Evolutionary conservation across 2,113 vertebrate species (phyloP).

Genomic region (Prietella phreatophila): DNA sequence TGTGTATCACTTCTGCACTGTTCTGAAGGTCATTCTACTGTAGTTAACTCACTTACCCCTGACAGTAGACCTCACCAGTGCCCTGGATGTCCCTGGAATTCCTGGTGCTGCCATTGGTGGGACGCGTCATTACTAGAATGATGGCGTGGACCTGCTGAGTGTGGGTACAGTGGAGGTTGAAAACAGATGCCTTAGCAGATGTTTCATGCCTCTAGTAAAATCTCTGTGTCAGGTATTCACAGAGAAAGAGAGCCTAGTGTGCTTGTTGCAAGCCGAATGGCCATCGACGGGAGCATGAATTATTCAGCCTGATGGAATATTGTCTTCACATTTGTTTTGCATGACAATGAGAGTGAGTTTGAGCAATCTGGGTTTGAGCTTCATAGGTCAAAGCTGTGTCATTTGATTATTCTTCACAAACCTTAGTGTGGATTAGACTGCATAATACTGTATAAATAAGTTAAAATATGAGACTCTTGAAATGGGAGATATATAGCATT

Average conservation of each 20-base stretch:
- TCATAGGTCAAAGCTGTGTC: slow-evolving; percentile 23
- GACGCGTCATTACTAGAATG: slow-evolving; percentile 68
- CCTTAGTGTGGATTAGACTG: slow-evolving; percentile 9
- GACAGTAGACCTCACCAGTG: slow-evolving; percentile 58
- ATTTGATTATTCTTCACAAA: slow-evolving; percentile 16
- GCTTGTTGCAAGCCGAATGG: slow-evolving; percentile 51
- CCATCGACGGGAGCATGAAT: slow-evolving; percentile 40
- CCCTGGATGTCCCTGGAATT: slow-evolving; percentile 55
- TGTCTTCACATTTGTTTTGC: slow-evolving; percentile 43
- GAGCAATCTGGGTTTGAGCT: slow-evolving; percentile 20
- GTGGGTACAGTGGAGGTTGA: slow-evolving; percentile 60
- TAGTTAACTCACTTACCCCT: slow-evolving; percentile 66
- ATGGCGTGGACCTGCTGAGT: slow-evolving; percentile 66
- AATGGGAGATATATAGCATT: neutral
- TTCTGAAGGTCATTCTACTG: slow-evolving; percentile 55
- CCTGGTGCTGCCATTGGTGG: slow-evolving; percentile 49
- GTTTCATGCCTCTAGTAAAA: slow-evolving; percentile 60
- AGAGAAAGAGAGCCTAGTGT: slow-evolving; percentile 46
- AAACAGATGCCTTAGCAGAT: slow-evolving; percentile 69
- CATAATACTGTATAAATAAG: neutral
- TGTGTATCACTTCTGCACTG: slow-evolving; percentile 16
- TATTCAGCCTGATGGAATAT: slow-evolving; percentile 48
- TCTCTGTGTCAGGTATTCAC: slow-evolving; percentile 36
- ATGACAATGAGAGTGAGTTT: slow-evolving; percentile 42
- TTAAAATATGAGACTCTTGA: slow-evolving; percentile 12